phyloP scores from a whole-genome alignment of 2,797 vertebrate species.

The Manis javanica region DNA sequence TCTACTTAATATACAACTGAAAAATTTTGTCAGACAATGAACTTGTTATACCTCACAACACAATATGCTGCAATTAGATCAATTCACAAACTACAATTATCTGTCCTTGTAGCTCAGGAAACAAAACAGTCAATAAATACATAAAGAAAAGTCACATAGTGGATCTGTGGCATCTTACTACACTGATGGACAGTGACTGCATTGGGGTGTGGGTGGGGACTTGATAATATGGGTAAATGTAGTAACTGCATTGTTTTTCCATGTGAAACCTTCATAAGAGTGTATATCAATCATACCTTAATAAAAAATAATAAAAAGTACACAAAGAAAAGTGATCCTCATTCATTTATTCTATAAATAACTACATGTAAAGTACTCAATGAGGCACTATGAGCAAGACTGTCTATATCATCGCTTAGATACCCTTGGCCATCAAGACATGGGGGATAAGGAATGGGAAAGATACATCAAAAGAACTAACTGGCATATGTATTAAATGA shows the following conservation, averaged over 20 bases:
- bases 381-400: background rate
- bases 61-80: background rate
- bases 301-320: too few relatives aligned
- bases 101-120: background rate
- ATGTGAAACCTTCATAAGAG: too few relatives aligned
- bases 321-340: background rate
- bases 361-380: background rate
- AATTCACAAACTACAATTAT: constrained; percentile 9
- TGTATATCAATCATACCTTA: too few relatives aligned
- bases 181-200: too few relatives aligned
- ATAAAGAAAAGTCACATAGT: background rate
- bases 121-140: background rate
- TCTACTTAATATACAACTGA: constrained; percentile 4
- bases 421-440: background rate
- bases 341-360: constrained; percentile 38
- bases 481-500: background rate
- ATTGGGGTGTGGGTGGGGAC: too few relatives aligned
- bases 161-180: too few relatives aligned
- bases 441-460: background rate
- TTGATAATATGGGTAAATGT: too few relatives aligned
- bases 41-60: background rate
- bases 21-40: background rate
- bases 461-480: background rate
- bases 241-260: too few relatives aligned
- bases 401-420: background rate